Percentiles rank a stretch among this genome's conserved stretches.
Evolutionary conservation across 1,140 invertebrate species (phyloP).

Genomic region (Drosophila sproati): DNA sequence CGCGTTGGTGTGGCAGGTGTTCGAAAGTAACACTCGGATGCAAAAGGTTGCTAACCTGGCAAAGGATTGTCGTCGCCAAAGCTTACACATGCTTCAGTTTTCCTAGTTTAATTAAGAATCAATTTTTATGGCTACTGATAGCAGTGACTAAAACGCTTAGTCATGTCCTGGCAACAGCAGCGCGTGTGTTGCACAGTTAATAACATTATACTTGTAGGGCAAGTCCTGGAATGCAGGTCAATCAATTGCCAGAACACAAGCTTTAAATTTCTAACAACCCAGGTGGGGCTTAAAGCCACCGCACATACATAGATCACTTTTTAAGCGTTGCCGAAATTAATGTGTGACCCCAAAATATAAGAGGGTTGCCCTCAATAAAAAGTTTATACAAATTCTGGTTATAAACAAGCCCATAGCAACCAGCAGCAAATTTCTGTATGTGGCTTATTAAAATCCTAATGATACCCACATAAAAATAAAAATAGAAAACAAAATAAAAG

Average conservation of each 20-base stretch:
- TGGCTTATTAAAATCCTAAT: conserved; percentile 80
- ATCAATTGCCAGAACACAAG: conserved; percentile 42
- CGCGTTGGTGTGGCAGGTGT: conserved; percentile 28
- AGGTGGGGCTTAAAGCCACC: conserved; percentile 23
- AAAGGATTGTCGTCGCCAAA: not conserved
- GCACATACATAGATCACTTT: conserved; percentile 38
- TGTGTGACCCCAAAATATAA: conserved; percentile 20
- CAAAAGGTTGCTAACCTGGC: conserved; percentile 37
- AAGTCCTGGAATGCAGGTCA: conserved; percentile 21
- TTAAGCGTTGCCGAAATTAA: conserved; percentile 33
- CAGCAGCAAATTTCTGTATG: conserved; percentile 27
- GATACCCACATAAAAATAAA: conserved; percentile 69
- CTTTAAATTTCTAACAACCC: conserved; percentile 42
- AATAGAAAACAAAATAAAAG: conserved; percentile 27
- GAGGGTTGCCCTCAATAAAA: conserved; percentile 30
- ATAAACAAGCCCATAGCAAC: conserved; percentile 13
- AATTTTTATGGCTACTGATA: conserved; percentile 77
- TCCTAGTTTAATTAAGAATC: conserved; percentile 76
- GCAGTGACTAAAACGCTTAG: conserved; percentile 70
- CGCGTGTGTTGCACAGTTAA: conserved; percentile 53
- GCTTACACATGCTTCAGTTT: conserved; percentile 8
- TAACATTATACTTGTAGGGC: conserved; percentile 59
- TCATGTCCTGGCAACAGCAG: conserved; percentile 7
- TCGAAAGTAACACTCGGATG: conserved; percentile 30
- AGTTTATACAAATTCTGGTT: conserved; percentile 16